Evolutionary conservation across 2,888 invertebrate genomes (phyloP), one percentile per base, ranked within the genome.

Genomic region (Acrobasis suavella): DNA sequence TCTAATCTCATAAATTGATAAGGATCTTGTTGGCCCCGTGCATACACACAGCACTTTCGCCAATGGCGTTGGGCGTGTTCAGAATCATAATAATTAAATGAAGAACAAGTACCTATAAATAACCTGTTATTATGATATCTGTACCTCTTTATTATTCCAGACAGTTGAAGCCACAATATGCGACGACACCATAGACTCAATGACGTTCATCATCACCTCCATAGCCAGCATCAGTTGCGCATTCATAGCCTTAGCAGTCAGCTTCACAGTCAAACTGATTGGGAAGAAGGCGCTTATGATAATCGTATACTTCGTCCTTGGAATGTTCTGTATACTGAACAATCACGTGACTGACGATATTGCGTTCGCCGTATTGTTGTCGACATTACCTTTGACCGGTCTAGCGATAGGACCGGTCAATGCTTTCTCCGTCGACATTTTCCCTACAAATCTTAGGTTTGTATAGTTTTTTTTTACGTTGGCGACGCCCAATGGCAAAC

Each of bases 401-500:
- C 65, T 91, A 1, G 80, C 78, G 1, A 83, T 93, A 51, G 93
- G 92, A 1, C 89, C 92, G 0, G 77, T 91, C 0, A 93, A 91
- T 66, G 90, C 92, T 0, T 92, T 80, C 69, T 81, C 87, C 52
- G 89, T 92, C 7, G 86, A 88, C 67, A 85, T 91, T 62, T 92
- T 92, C 58, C 93, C 93, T 0, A 92, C 92, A 1, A 72, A 89
- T 73, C 80, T 91, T 56, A 89, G 93, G 92, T 92, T 69, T 74
- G 69, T 64, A 42, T 32, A 12, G 2, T n/a, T 14, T 32, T 32
- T 32, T 32, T 32, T 32, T 32, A 32, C 32, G 32, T n/a, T n/a
- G n/a, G n/a, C n/a, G n/a, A n/a, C n/a, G n/a, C n/a, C n/a, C n/a
- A n/a, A n/a, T 32, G 32, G 32, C 32, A 5, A 32, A 2, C 7